phyloP scores from a whole-genome alignment of 2,113 vertebrate genomes.

The Neogobius melanostomus region DNA sequence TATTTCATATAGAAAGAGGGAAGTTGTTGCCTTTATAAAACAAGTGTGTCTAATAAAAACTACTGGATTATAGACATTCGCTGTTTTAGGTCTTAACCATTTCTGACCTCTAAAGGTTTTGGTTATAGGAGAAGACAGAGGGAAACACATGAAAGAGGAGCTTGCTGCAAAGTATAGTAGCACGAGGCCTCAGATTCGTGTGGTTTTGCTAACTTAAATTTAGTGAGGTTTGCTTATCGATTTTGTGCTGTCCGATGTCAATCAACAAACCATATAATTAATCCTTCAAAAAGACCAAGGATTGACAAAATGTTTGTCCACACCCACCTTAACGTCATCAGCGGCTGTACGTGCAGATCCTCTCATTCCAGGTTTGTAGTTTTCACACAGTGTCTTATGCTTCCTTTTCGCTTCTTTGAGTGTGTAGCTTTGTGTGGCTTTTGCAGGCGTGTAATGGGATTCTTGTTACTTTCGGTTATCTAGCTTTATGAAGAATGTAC shows the following conservation, averaged over 20 bases:
- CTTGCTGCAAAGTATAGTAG: not conserved
- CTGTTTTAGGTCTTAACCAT: too few relatives aligned
- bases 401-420: slow-evolving; percentile 60
- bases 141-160: not conserved
- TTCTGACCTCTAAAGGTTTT: too few relatives aligned
- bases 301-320: slow-evolving; percentile 26
- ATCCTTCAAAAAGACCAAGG: not conserved
- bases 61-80: too few relatives aligned
- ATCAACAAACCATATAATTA: not conserved
- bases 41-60: too few relatives aligned
- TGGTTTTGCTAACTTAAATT: not conserved
- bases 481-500: slow-evolving; percentile 85
- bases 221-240: not conserved
- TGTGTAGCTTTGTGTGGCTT: slow-evolving; percentile 70
- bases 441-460: slow-evolving; percentile 89
- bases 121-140: not conserved
- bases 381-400: not conserved
- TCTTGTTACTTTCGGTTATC: slow-evolving; percentile 95
- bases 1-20: too few relatives aligned
- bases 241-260: not conserved
- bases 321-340: slow-evolving; percentile 57
- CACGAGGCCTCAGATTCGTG: not conserved
- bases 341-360: not conserved
- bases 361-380: slow-evolving; percentile 13
- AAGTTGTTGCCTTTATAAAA: too few relatives aligned